Conservation (phyloP, 2,888 invertebrate genomes). For the Colletes collaris region DNA sequence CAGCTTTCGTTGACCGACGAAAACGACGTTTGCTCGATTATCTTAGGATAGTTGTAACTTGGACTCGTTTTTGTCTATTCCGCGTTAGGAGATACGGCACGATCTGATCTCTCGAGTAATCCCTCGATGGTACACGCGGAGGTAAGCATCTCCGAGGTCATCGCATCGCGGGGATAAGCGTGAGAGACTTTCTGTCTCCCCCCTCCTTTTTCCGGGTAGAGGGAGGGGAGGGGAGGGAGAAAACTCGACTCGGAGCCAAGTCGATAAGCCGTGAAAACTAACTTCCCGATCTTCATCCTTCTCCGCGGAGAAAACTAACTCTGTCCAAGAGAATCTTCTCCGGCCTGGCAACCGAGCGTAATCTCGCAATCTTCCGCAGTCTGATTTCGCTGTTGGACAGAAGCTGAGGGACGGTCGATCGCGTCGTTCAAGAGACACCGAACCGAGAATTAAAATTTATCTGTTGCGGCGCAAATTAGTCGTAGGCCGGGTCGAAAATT, state of each 20-base stretch:
- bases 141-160: slow-evolving; percentile 9
- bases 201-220: no score
- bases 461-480: no score
- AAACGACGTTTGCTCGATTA: no score
- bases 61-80: no score
- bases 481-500: no score
- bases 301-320: neutral
- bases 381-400: neutral
- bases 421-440: no score
- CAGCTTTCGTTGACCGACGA: no score
- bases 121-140: neutral
- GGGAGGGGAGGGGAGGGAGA: neutral
- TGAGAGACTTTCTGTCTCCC: neutral
- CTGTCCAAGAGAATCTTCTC: slow-evolving; percentile 3
- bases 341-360: slow-evolving; percentile 10
- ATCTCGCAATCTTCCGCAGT: slow-evolving; percentile 16
- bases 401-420: neutral
- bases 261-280: slow-evolving; percentile 48
- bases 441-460: no score
- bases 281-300: slow-evolving; percentile 40
- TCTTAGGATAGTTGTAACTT: neutral
- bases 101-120: neutral
- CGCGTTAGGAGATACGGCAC: neutral
- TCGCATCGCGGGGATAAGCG: slow-evolving; percentile 2
- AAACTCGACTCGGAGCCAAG: slow-evolving; percentile 14